These are phyloP conservation scores for Megaceryle maxima DNA, from an alignment of 2,113 vertebrate species.

Conservation along the genomic window DNA sequence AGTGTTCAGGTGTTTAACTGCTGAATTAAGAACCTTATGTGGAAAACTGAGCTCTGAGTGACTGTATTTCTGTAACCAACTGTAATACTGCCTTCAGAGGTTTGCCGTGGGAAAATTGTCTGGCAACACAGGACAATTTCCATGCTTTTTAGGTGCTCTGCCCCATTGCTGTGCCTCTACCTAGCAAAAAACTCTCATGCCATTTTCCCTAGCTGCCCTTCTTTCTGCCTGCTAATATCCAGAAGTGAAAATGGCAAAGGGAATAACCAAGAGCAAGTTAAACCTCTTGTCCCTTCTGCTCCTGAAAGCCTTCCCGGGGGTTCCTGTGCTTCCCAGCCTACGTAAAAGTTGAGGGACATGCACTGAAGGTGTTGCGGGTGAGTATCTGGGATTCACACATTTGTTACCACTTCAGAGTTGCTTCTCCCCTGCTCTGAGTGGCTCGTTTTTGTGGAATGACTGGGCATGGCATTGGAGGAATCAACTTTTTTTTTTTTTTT, in stretches of 20 bases:
- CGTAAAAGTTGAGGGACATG: fast-evolving
- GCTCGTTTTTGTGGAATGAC: not conserved
- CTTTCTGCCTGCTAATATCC: not conserved
- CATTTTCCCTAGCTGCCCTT: not conserved
- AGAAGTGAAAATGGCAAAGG: not conserved
- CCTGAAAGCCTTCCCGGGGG: not conserved
- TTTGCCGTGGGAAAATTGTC: not conserved
- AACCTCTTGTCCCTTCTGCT: not conserved
- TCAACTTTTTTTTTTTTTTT: not conserved
- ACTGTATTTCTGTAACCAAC: constrained; percentile 6
- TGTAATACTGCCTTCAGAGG: not conserved
- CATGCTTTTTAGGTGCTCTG: not conserved
- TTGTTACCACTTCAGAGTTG: not conserved
- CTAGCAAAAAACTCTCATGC: not conserved
- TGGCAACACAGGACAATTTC: not conserved
- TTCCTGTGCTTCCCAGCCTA: not conserved
- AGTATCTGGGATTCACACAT: not conserved
- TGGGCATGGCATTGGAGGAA: not conserved
- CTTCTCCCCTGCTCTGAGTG: not conserved
- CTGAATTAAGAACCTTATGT: constrained; percentile 32
- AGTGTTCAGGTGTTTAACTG: constrained; percentile 44
- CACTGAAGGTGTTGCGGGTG: not conserved
- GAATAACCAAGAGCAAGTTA: not conserved
- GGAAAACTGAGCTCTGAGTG: not conserved
- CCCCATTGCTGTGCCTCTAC: not conserved